Percentiles rank a stretch among this genome's conserved stretches.
These are phyloP conservation scores for Myiotriccus ornatus DNA, from an alignment of 2,797 vertebrate species.

Conservation along the genomic window DNA sequence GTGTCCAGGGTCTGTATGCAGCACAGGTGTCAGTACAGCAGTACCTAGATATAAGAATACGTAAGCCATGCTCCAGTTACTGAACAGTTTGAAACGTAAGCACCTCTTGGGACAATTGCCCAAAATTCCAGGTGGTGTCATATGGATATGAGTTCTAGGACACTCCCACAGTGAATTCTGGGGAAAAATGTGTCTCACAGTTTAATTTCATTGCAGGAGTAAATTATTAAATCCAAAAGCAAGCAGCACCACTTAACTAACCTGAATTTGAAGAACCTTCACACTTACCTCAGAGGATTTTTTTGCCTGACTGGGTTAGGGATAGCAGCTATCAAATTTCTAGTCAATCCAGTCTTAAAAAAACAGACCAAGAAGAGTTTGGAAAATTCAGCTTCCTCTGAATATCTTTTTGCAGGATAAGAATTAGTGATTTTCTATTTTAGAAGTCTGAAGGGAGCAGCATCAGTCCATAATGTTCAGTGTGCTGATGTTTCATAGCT, in stretches of 20 bases:
- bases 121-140: neutral
- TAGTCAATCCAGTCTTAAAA: neutral
- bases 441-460: neutral
- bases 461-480: neutral
- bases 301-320: neutral
- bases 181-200: neutral
- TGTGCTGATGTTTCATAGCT: neutral
- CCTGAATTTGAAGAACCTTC: slow-evolving; percentile 10
- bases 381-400: neutral
- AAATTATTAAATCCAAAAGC: neutral
- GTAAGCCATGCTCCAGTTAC: neutral
- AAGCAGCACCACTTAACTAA: slow-evolving; percentile 8
- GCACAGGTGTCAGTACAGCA: neutral
- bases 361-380: neutral
- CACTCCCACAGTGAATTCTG: slow-evolving; percentile 1
- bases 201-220: slow-evolving; percentile 7
- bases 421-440: neutral
- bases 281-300: neutral
- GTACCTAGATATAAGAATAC: neutral
- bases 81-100: accelerated
- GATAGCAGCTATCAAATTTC: neutral
- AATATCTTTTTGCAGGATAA: neutral
- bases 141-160: neutral
- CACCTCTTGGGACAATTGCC: neutral
- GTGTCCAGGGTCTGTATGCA: neutral